phyloP scores from a whole-genome alignment of 2,888 invertebrate species.

The Rotaria sp. region DNA sequence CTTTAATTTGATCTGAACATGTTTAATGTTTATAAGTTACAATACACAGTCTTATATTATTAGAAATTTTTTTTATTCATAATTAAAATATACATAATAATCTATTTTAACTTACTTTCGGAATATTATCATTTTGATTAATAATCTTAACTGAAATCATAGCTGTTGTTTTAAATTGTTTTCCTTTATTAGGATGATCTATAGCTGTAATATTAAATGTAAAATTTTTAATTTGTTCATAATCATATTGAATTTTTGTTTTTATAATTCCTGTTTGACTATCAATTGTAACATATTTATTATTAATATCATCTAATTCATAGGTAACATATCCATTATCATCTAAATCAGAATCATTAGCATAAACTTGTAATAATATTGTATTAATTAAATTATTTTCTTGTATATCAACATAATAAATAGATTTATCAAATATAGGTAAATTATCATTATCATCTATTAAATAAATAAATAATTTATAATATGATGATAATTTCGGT shows the following conservation, averaged over 20 bases:
- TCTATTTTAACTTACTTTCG: not conserved
- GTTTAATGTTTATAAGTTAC: too few species aligned
- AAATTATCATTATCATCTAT: slow-evolving; percentile 16
- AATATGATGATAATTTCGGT: not conserved
- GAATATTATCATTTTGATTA: slow-evolving; percentile 2
- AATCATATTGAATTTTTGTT: slow-evolving; percentile 2
- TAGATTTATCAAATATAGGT: not conserved
- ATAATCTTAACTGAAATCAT: not conserved
- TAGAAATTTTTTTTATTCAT: too few species aligned
- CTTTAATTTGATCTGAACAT: too few species aligned
- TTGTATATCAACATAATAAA: slow-evolving; percentile 29
- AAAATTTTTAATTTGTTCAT: not conserved
- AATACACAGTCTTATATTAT: too few species aligned
- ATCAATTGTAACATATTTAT: slow-evolving; percentile 7
- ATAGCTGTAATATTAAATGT: not conserved
- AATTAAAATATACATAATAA: too few species aligned
- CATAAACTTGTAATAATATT: slow-evolving; percentile 22
- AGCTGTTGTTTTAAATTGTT: not conserved
- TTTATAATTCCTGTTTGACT: not conserved
- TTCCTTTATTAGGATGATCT: not conserved
- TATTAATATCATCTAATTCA: not conserved
- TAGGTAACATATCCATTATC: not conserved
- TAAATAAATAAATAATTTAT: not conserved
- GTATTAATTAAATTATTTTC: slow-evolving; percentile 11
- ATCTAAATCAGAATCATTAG: not conserved